Percentiles rank a stretch among this genome's conserved stretches.
phyloP scores from a whole-genome alignment of 2,113 vertebrate genomes.

The Pyrgilauda ruficollis region DNA sequence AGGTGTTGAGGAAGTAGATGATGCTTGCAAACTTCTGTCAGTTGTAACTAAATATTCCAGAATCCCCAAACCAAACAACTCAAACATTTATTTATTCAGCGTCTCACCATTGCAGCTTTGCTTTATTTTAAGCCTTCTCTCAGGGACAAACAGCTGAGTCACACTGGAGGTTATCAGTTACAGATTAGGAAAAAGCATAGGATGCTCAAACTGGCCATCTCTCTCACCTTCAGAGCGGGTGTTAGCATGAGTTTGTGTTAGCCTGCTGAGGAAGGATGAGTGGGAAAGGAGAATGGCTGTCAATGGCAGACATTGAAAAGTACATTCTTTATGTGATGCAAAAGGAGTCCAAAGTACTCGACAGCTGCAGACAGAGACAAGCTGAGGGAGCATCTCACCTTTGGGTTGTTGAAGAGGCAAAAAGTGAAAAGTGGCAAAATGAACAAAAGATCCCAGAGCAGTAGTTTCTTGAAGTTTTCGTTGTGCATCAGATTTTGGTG shows the following conservation, averaged over 20 bases:
- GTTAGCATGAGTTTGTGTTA: conserved; percentile 37
- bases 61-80: not conserved
- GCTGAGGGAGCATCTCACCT: not conserved
- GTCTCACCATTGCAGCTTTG: not conserved
- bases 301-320: conserved; percentile 4
- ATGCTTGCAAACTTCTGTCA: not conserved
- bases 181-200: not conserved
- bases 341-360: not conserved
- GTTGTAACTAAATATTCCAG: not conserved
- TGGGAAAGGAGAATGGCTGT: conserved; percentile 10
- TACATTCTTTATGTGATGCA: not conserved
- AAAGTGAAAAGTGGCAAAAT: not conserved
- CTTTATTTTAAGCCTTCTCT: not conserved
- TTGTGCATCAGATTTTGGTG: not conserved
- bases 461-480: not conserved
- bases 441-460: not conserved
- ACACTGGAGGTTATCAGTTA: not conserved
- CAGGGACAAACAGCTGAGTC: not conserved
- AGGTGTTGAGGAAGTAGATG: not conserved
- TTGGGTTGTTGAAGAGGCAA: not conserved
- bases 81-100: not conserved
- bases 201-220: not conserved
- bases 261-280: not conserved
- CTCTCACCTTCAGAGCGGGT: not conserved
- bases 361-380: not conserved